phyloP scores from a whole-genome alignment of 2,888 invertebrate species.

The Amphipoea lucens region DNA sequence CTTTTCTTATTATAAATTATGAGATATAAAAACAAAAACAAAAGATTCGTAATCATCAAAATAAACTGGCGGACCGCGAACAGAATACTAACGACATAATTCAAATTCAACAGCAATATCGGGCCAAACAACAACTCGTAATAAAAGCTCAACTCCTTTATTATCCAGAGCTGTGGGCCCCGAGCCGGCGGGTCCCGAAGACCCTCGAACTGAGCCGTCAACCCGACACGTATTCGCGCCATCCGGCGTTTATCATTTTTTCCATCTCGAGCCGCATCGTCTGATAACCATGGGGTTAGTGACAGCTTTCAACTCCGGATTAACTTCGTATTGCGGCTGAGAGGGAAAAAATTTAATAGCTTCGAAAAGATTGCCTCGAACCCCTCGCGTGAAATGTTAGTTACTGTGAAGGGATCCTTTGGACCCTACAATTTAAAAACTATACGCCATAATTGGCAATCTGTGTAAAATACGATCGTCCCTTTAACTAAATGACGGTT shows the following conservation, averaged over 20 bases:
- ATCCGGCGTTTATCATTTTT: slow-evolving; percentile 83
- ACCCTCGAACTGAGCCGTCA: slow-evolving; percentile 55
- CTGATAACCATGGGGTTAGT: slow-evolving; percentile 80
- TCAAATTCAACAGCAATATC: slow-evolving; percentile 69
- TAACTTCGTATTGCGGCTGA: slow-evolving; percentile 80
- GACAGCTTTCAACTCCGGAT: slow-evolving; percentile 86
- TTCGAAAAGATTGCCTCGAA: slow-evolving; percentile 76
- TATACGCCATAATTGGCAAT: slow-evolving; percentile 54
- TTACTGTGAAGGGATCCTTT: slow-evolving; percentile 55
- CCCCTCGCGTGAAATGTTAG: slow-evolving; percentile 71
- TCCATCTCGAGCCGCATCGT: slow-evolving; percentile 75
- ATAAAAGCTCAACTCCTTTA: slow-evolving; percentile 70
- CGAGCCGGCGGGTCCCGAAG: slow-evolving; percentile 28
- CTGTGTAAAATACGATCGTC: slow-evolving; percentile 56
- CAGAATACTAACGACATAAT: slow-evolving; percentile 67
- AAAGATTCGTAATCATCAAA: slow-evolving; percentile 67
- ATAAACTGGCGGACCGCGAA: slow-evolving; percentile 61
- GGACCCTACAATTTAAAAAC: slow-evolving; percentile 60
- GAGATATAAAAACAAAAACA: slow-evolving; percentile 54
- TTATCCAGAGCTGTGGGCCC: slow-evolving; percentile 58
- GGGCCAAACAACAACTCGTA: slow-evolving; percentile 68
- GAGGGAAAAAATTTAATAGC: slow-evolving; percentile 84
- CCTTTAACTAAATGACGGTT: slow-evolving; percentile 23
- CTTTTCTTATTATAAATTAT: slow-evolving; percentile 53
- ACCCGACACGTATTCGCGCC: slow-evolving; percentile 75